phyloP scores from a whole-genome alignment of 2,113 vertebrate species.

The Carettochelys insculpta region DNA sequence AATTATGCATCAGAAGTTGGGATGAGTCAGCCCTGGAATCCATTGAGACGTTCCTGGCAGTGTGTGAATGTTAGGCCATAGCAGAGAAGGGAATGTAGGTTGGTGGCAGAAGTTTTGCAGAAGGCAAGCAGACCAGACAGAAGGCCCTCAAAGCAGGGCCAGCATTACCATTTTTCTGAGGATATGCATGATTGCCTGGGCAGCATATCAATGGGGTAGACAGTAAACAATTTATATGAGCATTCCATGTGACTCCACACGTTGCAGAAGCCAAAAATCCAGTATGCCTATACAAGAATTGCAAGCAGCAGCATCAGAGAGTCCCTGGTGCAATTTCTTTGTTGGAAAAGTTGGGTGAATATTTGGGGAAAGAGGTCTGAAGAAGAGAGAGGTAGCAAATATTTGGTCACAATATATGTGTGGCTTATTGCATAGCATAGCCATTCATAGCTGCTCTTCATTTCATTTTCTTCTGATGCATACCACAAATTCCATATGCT shows the following conservation, averaged over 20 bases:
- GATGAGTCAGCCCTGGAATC: background rate
- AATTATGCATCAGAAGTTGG: background rate
- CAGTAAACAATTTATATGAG: background rate
- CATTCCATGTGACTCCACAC: rapidly evolving
- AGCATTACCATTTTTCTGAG: background rate
- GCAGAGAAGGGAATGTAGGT: background rate
- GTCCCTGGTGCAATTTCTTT: background rate
- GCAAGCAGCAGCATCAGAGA: background rate
- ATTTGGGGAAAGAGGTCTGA: background rate
- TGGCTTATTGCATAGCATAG: background rate
- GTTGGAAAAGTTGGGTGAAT: background rate
- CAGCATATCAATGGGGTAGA: rapidly evolving
- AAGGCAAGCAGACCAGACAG: background rate
- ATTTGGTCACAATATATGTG: too few species aligned
- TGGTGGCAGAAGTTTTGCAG: background rate
- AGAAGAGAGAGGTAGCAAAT: background rate
- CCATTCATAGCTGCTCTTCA: background rate
- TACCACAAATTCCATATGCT: conserved; percentile 19
- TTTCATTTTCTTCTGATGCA: background rate
- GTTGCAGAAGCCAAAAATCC: rapidly evolving
- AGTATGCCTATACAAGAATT: background rate
- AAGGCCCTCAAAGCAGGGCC: background rate
- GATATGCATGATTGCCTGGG: background rate
- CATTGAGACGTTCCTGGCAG: background rate
- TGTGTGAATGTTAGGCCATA: background rate